Evolutionary conservation across 2,888 invertebrate species (phyloP).

Genomic region (Leptopilina syphax): DNA sequence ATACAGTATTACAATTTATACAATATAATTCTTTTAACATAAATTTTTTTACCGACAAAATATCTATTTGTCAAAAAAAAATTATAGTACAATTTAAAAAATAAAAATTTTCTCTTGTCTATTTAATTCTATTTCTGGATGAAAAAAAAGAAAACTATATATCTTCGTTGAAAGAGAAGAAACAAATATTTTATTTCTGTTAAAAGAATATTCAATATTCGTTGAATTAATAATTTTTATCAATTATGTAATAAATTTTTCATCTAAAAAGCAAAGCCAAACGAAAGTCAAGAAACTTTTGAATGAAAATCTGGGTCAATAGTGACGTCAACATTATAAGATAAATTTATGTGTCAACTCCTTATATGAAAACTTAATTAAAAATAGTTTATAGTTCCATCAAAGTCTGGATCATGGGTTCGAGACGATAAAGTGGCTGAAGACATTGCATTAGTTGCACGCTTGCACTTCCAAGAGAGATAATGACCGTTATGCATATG

Average conservation of each 20-base stretch:
- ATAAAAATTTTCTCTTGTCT: no score
- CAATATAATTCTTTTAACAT: no score
- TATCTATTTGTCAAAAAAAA: no score
- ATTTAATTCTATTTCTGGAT: no score
- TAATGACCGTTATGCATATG: conserved; percentile 29
- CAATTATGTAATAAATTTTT: conserved; percentile 6
- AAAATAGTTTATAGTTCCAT: conserved; percentile 20
- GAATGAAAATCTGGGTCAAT: conserved; percentile 8
- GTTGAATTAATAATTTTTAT: background rate
- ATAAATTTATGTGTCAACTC: background rate
- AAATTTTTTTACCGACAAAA: no score
- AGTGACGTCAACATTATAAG: background rate
- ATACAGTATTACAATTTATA: no score
- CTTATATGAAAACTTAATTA: conserved; percentile 19
- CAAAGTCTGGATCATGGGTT: conserved; percentile 10
- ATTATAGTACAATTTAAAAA: no score
- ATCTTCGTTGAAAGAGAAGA: no score
- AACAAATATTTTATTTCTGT: no score
- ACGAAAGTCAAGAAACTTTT: background rate
- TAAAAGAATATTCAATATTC: no score
- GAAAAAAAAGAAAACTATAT: no score
- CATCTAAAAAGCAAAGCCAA: background rate
- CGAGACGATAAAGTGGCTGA: conserved; percentile 18
- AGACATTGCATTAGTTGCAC: conserved; percentile 23
- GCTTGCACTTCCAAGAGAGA: conserved; percentile 23